phyloP scores from a whole-genome alignment of 2,888 invertebrate species.

The Ctena decussata region DNA sequence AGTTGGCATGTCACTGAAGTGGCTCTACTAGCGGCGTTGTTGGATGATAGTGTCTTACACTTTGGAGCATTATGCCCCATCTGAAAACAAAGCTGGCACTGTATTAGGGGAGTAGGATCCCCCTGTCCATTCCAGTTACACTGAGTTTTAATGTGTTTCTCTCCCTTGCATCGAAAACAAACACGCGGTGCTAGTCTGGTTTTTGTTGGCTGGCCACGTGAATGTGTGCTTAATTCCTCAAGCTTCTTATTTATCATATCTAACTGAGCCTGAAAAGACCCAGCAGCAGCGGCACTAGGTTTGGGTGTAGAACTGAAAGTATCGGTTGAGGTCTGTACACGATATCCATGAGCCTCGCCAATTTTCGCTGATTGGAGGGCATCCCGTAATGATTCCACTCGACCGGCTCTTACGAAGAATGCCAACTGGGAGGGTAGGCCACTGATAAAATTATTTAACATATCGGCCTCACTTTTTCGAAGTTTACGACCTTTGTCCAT shows the following conservation, averaged over 20 bases:
- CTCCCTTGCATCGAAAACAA: slow-evolving; percentile 28
- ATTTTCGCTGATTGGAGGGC: slow-evolving; percentile 17
- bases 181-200: no score
- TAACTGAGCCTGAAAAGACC: not conserved
- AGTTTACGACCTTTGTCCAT: slow-evolving; percentile 23
- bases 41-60: not conserved
- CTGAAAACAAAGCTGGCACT: slow-evolving; percentile 40
- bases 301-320: not conserved
- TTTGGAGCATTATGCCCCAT: slow-evolving; percentile 13
- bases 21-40: not conserved
- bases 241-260: not conserved
- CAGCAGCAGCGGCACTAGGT: not conserved
- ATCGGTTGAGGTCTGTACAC: no score
- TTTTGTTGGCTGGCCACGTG: not conserved
- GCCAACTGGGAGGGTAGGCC: slow-evolving; percentile 32
- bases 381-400: slow-evolving; percentile 9
- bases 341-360: slow-evolving; percentile 44
- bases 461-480: slow-evolving; percentile 14
- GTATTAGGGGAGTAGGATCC: not conserved
- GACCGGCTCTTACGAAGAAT: slow-evolving; percentile 27
- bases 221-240: not conserved
- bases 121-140: slow-evolving; percentile 41
- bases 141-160: slow-evolving; percentile 11
- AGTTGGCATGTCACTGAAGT: not conserved
- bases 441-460: slow-evolving; percentile 15